Evolutionary conservation across 2,797 vertebrate species (phyloP).

Genomic region (Sandelia bainsii): DNA sequence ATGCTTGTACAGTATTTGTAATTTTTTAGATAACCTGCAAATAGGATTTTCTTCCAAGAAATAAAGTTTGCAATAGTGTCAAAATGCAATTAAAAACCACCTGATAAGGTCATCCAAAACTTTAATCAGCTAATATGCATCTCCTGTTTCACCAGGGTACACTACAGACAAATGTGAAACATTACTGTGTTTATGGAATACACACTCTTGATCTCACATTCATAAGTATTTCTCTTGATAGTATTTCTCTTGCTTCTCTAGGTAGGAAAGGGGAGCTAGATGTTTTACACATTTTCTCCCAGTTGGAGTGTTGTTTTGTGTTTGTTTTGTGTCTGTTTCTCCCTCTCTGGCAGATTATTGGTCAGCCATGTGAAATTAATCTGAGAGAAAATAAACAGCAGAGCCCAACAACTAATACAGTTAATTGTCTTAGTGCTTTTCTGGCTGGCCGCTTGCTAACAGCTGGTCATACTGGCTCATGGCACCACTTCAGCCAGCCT

Average conservation of each 20-base stretch:
- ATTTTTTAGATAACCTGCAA: slow-evolving; percentile 29
- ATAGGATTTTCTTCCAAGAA: slow-evolving; percentile 46
- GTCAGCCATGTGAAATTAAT: slow-evolving; percentile 91
- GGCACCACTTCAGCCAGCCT: slow-evolving; percentile 94
- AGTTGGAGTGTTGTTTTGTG: slow-evolving; percentile 56
- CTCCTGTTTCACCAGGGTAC: slow-evolving; percentile 11
- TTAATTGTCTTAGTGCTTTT: slow-evolving; percentile 93
- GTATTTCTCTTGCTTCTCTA: slow-evolving; percentile 30
- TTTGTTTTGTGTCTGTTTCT: slow-evolving; percentile 62
- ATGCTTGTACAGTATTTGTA: slow-evolving; percentile 65
- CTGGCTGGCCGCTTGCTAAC: slow-evolving; percentile 93
- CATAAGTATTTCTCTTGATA: slow-evolving; percentile 57
- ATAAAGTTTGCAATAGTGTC: slow-evolving; percentile 46
- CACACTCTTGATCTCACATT: slow-evolving; percentile 44
- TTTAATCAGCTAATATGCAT: slow-evolving; percentile 14
- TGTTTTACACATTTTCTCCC: slow-evolving; percentile 58
- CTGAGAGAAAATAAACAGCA: slow-evolving; percentile 91
- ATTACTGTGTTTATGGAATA: slow-evolving; percentile 33
- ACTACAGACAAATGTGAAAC: slow-evolving; percentile 25
- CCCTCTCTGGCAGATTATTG: slow-evolving; percentile 71
- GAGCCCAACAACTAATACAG: slow-evolving; percentile 93
- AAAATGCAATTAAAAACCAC: slow-evolving; percentile 40
- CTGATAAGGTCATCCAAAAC: slow-evolving; percentile 52
- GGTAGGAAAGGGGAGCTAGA: slow-evolving; percentile 32
- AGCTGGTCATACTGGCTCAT: slow-evolving; percentile 97